These are phyloP conservation scores for Dusona sp. DNA, from an alignment of 2,888 invertebrate genomes.

Conservation along the genomic window DNA sequence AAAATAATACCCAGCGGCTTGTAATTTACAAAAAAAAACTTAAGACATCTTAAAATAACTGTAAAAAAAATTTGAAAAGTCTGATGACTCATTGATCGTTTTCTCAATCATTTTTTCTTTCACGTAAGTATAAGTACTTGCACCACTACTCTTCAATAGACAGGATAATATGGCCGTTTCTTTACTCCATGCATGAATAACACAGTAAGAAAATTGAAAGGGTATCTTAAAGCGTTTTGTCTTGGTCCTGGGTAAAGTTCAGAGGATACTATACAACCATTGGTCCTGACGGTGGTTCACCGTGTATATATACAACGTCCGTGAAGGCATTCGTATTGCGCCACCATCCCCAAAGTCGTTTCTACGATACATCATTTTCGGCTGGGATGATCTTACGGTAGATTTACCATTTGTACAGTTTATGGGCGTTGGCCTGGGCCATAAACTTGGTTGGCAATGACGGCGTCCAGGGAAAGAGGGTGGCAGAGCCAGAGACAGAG, in stretches of 20 bases:
- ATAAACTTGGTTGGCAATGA: constrained; percentile 85
- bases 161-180: not conserved
- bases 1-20: not conserved
- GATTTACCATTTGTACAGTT: constrained; percentile 85
- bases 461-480: constrained; percentile 78
- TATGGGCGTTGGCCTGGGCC: constrained; percentile 84
- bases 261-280: constrained; percentile 60
- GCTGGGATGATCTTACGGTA: constrained; percentile 85
- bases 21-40: not conserved
- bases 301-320: constrained; percentile 24
- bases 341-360: constrained; percentile 71
- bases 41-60: not conserved
- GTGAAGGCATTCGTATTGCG: constrained; percentile 37
- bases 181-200: not conserved
- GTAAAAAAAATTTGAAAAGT: not conserved
- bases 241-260: constrained; percentile 44
- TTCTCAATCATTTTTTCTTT: not conserved
- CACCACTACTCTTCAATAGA: not conserved
- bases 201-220: constrained; percentile 34
- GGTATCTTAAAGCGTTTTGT: constrained; percentile 36
- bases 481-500: constrained; percentile 70
- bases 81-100: not conserved
- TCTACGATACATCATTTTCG: constrained; percentile 85
- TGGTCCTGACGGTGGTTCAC: constrained; percentile 56
- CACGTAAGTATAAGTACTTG: not conserved